Percentiles rank a stretch among this genome's conserved stretches.
These are phyloP conservation scores for Schizotus pectinicornis DNA, from an alignment of 2,888 invertebrate species.

Conservation along the genomic window DNA sequence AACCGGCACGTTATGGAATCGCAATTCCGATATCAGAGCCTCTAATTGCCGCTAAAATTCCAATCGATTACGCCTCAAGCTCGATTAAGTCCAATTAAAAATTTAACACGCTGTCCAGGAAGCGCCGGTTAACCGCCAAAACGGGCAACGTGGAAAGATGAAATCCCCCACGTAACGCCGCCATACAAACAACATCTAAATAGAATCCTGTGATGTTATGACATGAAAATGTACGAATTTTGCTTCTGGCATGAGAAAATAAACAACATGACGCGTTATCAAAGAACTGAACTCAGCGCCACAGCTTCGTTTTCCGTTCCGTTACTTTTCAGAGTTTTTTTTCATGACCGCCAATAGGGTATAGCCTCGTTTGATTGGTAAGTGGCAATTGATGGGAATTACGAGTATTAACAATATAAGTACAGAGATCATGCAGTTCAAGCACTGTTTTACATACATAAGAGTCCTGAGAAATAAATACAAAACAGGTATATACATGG, in stretches of 20 bases:
- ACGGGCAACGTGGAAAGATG: no score
- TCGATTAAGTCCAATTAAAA: no score
- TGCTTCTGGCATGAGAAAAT: slow-evolving; percentile 18
- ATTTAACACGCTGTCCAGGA: no score
- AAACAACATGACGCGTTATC: slow-evolving; percentile 30
- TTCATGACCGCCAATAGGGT: slow-evolving; percentile 40
- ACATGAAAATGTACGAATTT: slow-evolving; percentile 30
- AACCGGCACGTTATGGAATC: no score
- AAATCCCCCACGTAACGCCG: no score
- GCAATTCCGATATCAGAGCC: no score
- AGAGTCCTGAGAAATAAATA: slow-evolving; percentile 38
- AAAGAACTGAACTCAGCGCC: slow-evolving; percentile 32
- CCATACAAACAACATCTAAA: slow-evolving; percentile 12
- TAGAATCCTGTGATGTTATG: slow-evolving; percentile 27
- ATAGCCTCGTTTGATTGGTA: slow-evolving; percentile 36
- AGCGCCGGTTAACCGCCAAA: no score
- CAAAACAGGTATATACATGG: slow-evolving; percentile 22
- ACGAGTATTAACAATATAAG: slow-evolving; percentile 19
- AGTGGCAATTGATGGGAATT: slow-evolving; percentile 30
- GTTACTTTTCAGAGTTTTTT: slow-evolving; percentile 9
- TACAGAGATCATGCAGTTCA: slow-evolving; percentile 47
- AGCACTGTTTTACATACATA: slow-evolving; percentile 50
- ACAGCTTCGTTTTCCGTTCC: slow-evolving; percentile 23
- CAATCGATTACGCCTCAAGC: no score
- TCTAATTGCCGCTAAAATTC: no score